These are phyloP conservation scores for Argyresthia albistria DNA, from an alignment of 2,888 invertebrate genomes.

Conservation along the genomic window DNA sequence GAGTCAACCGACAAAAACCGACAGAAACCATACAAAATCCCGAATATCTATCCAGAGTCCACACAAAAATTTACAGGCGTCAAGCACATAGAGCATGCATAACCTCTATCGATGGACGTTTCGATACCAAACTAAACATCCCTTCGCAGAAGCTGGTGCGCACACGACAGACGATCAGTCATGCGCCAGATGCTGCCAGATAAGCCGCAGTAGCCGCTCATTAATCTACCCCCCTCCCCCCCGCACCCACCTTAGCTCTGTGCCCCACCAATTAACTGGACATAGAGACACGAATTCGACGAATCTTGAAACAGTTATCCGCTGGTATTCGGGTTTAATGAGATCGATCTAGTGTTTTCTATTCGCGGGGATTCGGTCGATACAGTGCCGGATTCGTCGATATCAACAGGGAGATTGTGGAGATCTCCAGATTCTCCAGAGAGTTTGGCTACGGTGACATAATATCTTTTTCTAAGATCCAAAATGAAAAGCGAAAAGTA, in stretches of 20 bases:
- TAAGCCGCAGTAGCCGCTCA: constrained; percentile 70
- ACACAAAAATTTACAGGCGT: constrained; percentile 7
- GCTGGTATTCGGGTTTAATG: not conserved
- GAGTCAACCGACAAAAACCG: too few relatives aligned
- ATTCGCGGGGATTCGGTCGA: too few relatives aligned
- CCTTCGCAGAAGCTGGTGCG: constrained; percentile 51
- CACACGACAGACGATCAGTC: constrained; percentile 72
- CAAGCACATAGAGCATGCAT: not conserved
- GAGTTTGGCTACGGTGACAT: too few relatives aligned
- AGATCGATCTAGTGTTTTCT: not conserved
- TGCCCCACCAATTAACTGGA: constrained; percentile 63
- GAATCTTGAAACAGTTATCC: constrained; percentile 38
- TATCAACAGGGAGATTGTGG: too few relatives aligned
- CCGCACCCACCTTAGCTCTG: constrained; percentile 22
- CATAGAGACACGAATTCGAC: constrained; percentile 45
- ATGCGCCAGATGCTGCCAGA: constrained; percentile 67
- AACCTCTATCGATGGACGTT: not conserved
- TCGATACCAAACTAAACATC: constrained; percentile 12
- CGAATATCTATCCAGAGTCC: not conserved
- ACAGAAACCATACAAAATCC: not conserved
- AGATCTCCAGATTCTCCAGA: too few relatives aligned
- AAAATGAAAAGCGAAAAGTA: too few relatives aligned
- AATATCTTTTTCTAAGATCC: too few relatives aligned
- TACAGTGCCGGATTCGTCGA: too few relatives aligned
- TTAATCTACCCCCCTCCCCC: constrained; percentile 65